Base-by-base conservation (phyloP, 2,113 vertebrate species). In the Hylia prasina region DNA sequence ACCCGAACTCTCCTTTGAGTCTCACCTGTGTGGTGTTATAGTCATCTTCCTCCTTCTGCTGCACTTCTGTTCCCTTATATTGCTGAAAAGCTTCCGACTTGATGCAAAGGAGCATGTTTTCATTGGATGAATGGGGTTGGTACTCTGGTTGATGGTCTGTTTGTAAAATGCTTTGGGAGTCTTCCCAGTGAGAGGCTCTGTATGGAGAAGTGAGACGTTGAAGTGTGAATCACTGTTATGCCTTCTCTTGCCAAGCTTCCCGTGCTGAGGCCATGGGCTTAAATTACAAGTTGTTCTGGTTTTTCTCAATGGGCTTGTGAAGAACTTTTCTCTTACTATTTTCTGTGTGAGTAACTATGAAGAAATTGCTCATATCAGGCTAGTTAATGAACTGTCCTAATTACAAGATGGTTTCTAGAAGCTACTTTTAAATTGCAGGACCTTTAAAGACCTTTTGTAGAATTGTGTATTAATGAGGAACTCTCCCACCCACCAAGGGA, bases 401-500 rank as follows among this genome's bases (percentile, higher is more conserved):
- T 95, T 95, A 82, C 79, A 56, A 31, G 27, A 37, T 35, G 77
- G 63, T 81, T 90, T 65, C 57, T n/a, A 80, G 92, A 81, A 75
- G 35, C 79, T 63, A n/a, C 82, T 83, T 92, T 84, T 57, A 83
- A 68, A 85, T 89, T 60, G 16, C 25, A 73, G 68, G 51, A 37
- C 47, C 44, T 94, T 81, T 70, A 44, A 89, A 93, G 93, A 78
- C 68, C 57, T 95, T 61, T 80, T 87, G 82, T 73, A 85, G 87
- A 61, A 68, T 63, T 30, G 17, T 58, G 40, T 87, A 56, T 86
- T 92, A 96, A 92, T 93, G 82, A 97, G 79, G 91, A 97, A 53
- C 92, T 72, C 87, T 76, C 24, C 21, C 9, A 58, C 10, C 23
- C 5, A 1, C 8, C 31, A 76, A 11, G 17, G 21, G 53, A 82